Conservation (phyloP, 2,797 vertebrate genomes). For the Sebastes trivittatus region DNA sequence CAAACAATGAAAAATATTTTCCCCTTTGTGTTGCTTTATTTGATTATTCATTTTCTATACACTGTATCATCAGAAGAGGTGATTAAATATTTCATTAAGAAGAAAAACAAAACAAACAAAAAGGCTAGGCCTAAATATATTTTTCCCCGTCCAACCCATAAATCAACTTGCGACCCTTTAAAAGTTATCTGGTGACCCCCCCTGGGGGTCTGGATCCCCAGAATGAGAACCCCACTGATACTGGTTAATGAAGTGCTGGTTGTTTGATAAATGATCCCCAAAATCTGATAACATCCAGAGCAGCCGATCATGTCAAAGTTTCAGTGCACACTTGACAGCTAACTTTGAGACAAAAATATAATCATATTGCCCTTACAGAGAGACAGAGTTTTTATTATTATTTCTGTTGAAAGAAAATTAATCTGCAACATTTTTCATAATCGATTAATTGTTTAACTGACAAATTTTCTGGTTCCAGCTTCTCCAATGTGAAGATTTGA, state of each 20-base stretch:
- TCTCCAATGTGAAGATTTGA: neutral
- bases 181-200: neutral
- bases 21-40: neutral
- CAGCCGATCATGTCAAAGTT: neutral
- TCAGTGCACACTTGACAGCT: neutral
- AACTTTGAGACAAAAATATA: neutral
- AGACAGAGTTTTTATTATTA: neutral
- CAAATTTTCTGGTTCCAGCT: neutral
- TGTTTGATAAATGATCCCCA: constrained; percentile 1
- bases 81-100: neutral
- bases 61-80: neutral
- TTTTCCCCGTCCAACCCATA: neutral
- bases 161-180: neutral
- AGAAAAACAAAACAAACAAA: neutral
- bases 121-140: too few relatives aligned
- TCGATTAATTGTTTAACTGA: neutral
- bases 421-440: neutral
- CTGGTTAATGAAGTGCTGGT: neutral
- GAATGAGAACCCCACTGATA: neutral
- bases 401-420: neutral
- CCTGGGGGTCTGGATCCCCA: neutral
- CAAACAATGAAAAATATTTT: neutral
- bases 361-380: neutral
- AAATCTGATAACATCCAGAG: neutral
- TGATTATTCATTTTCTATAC: neutral